phyloP scores from a whole-genome alignment of 2,888 invertebrate species.

The Trisateles emortualis region DNA sequence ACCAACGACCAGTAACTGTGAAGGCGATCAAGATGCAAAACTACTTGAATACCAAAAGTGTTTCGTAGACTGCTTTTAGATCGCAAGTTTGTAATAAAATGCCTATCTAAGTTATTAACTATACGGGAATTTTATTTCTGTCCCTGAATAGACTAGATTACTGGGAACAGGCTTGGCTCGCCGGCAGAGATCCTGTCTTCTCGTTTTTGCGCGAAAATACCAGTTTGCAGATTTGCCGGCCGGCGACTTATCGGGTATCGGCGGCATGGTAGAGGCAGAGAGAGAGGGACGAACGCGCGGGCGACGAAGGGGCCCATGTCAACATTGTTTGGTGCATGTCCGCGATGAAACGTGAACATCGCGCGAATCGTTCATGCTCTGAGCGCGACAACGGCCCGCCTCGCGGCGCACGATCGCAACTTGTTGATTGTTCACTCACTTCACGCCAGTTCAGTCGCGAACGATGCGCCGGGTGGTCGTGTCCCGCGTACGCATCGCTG shows the following conservation, averaged over 20 bases:
- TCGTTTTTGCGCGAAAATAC: slow-evolving; percentile 84
- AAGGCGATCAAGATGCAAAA: slow-evolving; percentile 34
- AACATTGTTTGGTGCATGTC: slow-evolving; percentile 71
- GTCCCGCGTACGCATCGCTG: slow-evolving; percentile 66
- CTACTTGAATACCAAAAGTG: slow-evolving; percentile 58
- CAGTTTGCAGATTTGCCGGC: slow-evolving; percentile 67
- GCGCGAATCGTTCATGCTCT: slow-evolving; percentile 80
- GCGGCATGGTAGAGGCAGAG: slow-evolving; percentile 16
- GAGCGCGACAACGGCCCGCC: slow-evolving; percentile 71
- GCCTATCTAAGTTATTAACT: slow-evolving; percentile 21
- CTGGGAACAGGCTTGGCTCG: slow-evolving; percentile 54
- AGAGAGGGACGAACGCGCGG: slow-evolving; percentile 26
- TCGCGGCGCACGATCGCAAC: slow-evolving; percentile 76
- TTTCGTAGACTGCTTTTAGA: slow-evolving; percentile 59
- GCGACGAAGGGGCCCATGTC: slow-evolving; percentile 50
- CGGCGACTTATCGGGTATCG: slow-evolving; percentile 34
- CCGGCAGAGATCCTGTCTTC: slow-evolving; percentile 61
- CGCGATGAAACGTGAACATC: slow-evolving; percentile 68
- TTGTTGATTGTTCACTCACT: slow-evolving; percentile 85
- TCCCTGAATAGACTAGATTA: slow-evolving; percentile 51
- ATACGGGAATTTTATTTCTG: slow-evolving; percentile 54
- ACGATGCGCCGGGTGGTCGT: slow-evolving; percentile 81
- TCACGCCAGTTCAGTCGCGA: slow-evolving; percentile 78
- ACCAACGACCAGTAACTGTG: slow-evolving; percentile 39
- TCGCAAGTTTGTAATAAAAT: slow-evolving; percentile 35